A percentile compares a stretch with the other conserved stretches of the same genome.
Conservation (phyloP, 2,888 invertebrate species). For the Ectemnius continuus region DNA sequence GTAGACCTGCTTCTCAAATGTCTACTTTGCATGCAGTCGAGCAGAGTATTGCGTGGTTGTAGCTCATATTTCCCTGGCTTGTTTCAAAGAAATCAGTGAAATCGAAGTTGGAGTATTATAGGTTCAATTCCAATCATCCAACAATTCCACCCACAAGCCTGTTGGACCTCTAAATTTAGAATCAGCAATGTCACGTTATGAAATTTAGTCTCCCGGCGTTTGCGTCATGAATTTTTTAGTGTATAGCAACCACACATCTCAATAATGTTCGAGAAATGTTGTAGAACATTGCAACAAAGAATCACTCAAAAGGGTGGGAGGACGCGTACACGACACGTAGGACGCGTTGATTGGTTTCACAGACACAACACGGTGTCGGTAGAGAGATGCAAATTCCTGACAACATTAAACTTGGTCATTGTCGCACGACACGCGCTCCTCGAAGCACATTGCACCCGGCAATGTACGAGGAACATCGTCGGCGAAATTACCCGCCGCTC, state of each 20-base stretch:
- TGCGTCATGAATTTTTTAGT: no score
- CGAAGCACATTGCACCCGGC: constrained; percentile 26
- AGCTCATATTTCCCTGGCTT: no score
- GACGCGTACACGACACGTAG: constrained; percentile 23
- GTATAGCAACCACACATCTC: no score
- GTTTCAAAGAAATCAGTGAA: background rate
- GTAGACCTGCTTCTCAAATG: no score
- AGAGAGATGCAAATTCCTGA: constrained; percentile 65
- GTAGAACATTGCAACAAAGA: constrained; percentile 40
- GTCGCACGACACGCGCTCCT: constrained; percentile 26
- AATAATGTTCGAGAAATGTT: constrained; percentile 12
- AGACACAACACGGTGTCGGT: constrained; percentile 33
- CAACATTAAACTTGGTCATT: constrained; percentile 52
- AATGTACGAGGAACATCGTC: constrained; percentile 34
- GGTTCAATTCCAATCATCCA: background rate
- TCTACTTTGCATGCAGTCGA: no score
- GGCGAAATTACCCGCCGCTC: constrained; percentile 58
- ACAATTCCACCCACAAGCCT: no score
- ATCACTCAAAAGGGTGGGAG: constrained; percentile 31
- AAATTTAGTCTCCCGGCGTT: no score
- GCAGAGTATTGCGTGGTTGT: no score
- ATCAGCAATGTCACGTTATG: no score
- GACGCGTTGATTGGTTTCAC: no score
- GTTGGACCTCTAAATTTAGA: no score
- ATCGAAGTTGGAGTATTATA: background rate